Percentiles rank a stretch among this genome's conserved stretches.
Evolutionary conservation across 2,113 vertebrate genomes (phyloP).

Genomic region (Lophotis ruficrista): DNA sequence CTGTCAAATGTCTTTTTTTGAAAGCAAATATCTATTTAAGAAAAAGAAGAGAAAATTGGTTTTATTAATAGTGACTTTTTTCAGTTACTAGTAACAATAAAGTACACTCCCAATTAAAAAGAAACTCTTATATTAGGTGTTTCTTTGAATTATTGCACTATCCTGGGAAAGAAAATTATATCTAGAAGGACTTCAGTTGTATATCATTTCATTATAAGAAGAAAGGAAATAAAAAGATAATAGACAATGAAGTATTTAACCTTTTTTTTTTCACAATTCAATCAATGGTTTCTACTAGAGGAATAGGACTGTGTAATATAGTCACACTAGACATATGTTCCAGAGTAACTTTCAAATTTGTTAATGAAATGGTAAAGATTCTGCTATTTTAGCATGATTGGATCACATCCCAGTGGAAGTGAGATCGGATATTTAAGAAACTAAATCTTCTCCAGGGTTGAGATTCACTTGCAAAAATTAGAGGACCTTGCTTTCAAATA

Average conservation of each 20-base stretch:
- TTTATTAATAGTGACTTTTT: background rate
- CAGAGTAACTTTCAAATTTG: background rate
- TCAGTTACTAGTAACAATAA: background rate
- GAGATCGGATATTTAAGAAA: background rate
- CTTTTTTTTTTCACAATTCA: background rate
- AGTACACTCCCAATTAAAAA: background rate
- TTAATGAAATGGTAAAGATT: background rate
- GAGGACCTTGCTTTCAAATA: conserved; percentile 2
- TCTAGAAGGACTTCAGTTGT: background rate
- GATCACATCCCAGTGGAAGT: background rate
- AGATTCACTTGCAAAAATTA: background rate
- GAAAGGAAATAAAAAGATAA: background rate
- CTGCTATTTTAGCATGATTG: background rate
- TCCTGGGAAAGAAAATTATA: background rate
- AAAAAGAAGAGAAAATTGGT: background rate
- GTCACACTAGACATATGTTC: background rate
- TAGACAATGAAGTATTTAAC: background rate
- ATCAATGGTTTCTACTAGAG: background rate
- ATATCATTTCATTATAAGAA: background rate
- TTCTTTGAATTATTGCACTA: background rate
- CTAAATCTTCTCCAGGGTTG: background rate
- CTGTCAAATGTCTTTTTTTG: background rate
- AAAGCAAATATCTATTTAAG: background rate
- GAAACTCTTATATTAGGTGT: background rate
- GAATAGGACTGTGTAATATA: background rate